These are phyloP conservation scores for Drosophila mojavensis DNA, from an alignment of 1,140 invertebrate genomes.

Conservation along the genomic window DNA sequence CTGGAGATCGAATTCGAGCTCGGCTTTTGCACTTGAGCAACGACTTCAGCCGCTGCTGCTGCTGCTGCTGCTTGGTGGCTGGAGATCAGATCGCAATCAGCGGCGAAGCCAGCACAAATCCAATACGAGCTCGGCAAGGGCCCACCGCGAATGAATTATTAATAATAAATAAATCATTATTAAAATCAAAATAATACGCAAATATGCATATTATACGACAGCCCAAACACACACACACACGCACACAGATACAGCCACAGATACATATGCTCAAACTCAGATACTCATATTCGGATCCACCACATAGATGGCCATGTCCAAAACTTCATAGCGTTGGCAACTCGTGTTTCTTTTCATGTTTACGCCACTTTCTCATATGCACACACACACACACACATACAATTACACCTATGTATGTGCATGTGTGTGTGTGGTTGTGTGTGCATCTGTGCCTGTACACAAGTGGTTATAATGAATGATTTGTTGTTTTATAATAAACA, in stretches of 20 bases:
- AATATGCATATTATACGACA: slow-evolving; percentile 79
- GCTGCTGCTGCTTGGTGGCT: slow-evolving; percentile 7
- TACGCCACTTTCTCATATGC: slow-evolving; percentile 78
- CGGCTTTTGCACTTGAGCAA: slow-evolving; percentile 61
- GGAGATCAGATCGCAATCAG: slow-evolving; percentile 73
- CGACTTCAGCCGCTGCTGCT: neutral
- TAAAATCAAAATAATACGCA: slow-evolving; percentile 83
- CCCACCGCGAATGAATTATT: slow-evolving; percentile 83
- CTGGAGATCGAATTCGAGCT: slow-evolving; percentile 35
- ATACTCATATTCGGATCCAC: slow-evolving; percentile 13
- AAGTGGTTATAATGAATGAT: slow-evolving; percentile 83
- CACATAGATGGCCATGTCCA: slow-evolving; percentile 34
- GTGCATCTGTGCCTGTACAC: slow-evolving; percentile 57
- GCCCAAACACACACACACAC: slow-evolving; percentile 24
- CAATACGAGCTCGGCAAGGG: slow-evolving; percentile 56
- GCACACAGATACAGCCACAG: slow-evolving; percentile 7
- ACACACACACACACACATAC: neutral
- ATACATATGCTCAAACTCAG: slow-evolving; percentile 6
- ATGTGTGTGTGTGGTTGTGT: slow-evolving; percentile 12
- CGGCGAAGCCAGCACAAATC: slow-evolving; percentile 27
- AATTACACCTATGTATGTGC: neutral
- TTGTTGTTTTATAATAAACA: slow-evolving; percentile 83
- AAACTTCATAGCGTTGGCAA: slow-evolving; percentile 49
- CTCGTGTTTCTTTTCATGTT: slow-evolving; percentile 76
- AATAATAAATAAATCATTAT: slow-evolving; percentile 84